A percentile compares a stretch with the other conserved stretches of the same genome.
phyloP scores from a whole-genome alignment of 1,140 invertebrate species.

The Cecropterus lyciades region DNA sequence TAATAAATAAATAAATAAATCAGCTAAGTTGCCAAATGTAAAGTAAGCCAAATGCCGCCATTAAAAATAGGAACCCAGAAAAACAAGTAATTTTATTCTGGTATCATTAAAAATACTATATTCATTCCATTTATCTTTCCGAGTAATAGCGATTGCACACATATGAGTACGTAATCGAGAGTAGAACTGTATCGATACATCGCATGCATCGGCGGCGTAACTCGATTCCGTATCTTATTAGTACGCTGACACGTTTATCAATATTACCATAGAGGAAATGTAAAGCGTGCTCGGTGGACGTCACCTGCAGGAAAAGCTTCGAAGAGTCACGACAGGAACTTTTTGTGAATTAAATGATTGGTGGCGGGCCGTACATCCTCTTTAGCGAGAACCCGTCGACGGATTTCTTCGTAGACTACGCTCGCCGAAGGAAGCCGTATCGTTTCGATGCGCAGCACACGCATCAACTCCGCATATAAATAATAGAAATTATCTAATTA shows the following conservation, averaged over 20 bases:
- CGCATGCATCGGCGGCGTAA: slow-evolving; percentile 40
- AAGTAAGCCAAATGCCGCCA: no score
- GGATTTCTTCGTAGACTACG: slow-evolving; percentile 68
- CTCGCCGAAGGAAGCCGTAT: slow-evolving; percentile 65
- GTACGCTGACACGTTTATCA: slow-evolving; percentile 67
- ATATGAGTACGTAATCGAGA: neutral
- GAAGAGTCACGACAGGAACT: slow-evolving; percentile 65
- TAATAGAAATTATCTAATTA: slow-evolving; percentile 83
- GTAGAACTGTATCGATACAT: slow-evolving; percentile 16
- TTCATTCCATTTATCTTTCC: neutral
- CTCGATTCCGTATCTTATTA: slow-evolving; percentile 55
- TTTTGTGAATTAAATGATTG: slow-evolving; percentile 73
- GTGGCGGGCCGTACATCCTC: slow-evolving; percentile 66
- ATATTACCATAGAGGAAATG: slow-evolving; percentile 69
- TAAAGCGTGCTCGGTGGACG: slow-evolving; percentile 50
- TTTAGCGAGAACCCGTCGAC: slow-evolving; percentile 65
- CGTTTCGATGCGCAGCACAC: slow-evolving; percentile 66
- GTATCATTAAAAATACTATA: no score
- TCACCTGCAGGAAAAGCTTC: slow-evolving; percentile 67
- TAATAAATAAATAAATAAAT: no score
- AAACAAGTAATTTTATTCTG: no score
- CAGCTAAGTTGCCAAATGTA: no score
- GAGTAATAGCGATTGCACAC: slow-evolving; percentile 2
- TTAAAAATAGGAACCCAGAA: no score
- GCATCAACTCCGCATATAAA: slow-evolving; percentile 73